These are phyloP conservation scores for Masnerella sp. DNA, from an alignment of 2,888 invertebrate species.

Conservation along the genomic window DNA sequence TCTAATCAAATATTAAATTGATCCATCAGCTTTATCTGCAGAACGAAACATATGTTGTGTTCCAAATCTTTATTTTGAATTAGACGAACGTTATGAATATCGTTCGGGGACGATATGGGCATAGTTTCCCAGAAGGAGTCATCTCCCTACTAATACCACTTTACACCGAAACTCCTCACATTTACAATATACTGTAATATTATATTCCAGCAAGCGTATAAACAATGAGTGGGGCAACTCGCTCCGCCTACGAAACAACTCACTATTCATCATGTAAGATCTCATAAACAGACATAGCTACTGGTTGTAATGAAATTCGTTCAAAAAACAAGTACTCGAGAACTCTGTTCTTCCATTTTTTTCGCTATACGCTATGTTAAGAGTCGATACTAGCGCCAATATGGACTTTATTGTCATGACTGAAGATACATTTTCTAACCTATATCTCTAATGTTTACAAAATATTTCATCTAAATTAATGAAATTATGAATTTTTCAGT, in stretches of 20 bases:
- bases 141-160: conserved; percentile 10
- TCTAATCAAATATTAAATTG: not conserved
- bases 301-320: conserved; percentile 36
- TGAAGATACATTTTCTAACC: no score
- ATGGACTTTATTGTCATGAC: no score
- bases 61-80: conserved; percentile 12
- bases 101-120: conserved; percentile 7
- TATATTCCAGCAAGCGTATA: conserved; percentile 34
- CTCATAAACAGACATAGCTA: conserved; percentile 38
- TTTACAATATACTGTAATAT: conserved; percentile 38
- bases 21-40: conserved; percentile 2
- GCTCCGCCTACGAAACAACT: conserved; percentile 30
- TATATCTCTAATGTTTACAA: no score
- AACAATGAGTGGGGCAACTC: conserved; percentile 36
- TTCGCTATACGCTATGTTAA: not conserved
- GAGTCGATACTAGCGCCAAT: no score
- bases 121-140: conserved; percentile 14
- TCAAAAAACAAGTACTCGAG: conserved; percentile 33
- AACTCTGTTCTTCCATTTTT: conserved; percentile 4
- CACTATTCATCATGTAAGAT: conserved; percentile 42
- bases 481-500: no score
- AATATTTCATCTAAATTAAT: no score
- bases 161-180: conserved; percentile 23
- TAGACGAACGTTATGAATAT: conserved; percentile 30
- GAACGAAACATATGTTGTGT: not conserved